phyloP scores from a whole-genome alignment of 2,888 invertebrate species.

The Chironomus riparius region DNA sequence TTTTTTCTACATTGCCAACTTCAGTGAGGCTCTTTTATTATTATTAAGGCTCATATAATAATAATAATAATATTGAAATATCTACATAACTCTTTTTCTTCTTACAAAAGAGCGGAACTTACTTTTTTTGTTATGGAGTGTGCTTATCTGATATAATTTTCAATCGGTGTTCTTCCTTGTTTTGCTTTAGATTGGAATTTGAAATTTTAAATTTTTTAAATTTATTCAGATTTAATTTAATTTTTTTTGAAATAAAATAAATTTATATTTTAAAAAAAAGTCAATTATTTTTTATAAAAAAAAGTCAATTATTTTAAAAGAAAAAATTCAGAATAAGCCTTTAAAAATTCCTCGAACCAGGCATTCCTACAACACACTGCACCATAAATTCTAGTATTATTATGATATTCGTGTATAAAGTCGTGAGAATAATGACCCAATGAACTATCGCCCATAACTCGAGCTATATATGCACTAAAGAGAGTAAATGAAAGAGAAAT shows the following conservation, averaged over 20 bases:
- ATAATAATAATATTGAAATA: too few relatives aligned
- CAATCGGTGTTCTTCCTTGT: too few relatives aligned
- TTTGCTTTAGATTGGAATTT: too few relatives aligned
- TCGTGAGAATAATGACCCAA: slow-evolving; percentile 25
- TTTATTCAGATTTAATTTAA: too few relatives aligned
- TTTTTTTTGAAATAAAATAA: too few relatives aligned
- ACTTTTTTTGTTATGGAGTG: not conserved
- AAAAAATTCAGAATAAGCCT: too few relatives aligned
- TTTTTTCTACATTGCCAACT: not conserved
- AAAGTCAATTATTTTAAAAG: too few relatives aligned
- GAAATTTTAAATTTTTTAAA: too few relatives aligned
- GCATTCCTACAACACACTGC: not conserved
- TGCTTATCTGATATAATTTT: too few relatives aligned
- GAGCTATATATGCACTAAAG: not conserved
- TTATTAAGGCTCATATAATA: not conserved
- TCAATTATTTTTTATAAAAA: too few relatives aligned
- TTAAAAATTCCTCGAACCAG: too few relatives aligned
- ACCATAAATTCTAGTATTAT: not conserved
- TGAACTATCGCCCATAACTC: slow-evolving; percentile 1
- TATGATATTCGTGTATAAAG: not conserved
- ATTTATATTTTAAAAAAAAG: too few relatives aligned
- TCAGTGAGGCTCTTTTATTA: not conserved
- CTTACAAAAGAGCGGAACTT: not conserved
- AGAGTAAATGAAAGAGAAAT: not conserved
- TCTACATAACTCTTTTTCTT: not conserved